Base-by-base conservation (phyloP, 1,140 invertebrate species). In the Linepithema humile region DNA sequence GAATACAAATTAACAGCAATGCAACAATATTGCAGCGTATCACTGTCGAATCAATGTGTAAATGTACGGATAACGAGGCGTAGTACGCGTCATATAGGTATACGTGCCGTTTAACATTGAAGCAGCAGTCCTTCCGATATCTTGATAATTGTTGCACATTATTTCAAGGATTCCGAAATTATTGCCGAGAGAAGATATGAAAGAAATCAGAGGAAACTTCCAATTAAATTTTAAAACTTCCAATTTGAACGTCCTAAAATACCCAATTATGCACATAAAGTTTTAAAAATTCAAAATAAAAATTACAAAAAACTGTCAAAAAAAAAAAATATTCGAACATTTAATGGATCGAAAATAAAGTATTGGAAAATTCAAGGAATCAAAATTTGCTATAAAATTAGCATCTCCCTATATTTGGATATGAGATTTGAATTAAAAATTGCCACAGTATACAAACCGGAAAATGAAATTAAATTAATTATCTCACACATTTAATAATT, bases 1-100 rank as follows among this genome's bases (percentile, higher is more conserved):
- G 64, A 80, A 80, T 70, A 70, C 64, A 57, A 80, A 80, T 80
- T 70, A 80, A 70, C 12, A 32, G 38, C 23, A 17, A 12, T 12
- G 55, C 69, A 74, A 48, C 20, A 57, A 53, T 53, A 70, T 78
- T 38, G 62, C 45, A 2, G 17, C 59, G 45, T 55, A 55, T 35
- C 45, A 15, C 12, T 32, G n/a, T 26, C 35, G 35, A 57, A 80
- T 80, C 75, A 35, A 55, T 26, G 35, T 53, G 20, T 60, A 82
- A 73, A 32, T 40, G 55, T 26, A 20, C 40, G 55, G 29, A 53
- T 78, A 78, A 77, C 60, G 32, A 78, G 45, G 12, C 35, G 35
- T 17, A 23, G 23, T 40, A 38, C 32, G 10, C 40, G 48, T 26
- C 60, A 20, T 26, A n/a, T n/a, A n/a, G n/a, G 38, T 59, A 20